Evolutionary conservation across 1,140 invertebrate genomes (phyloP).

Genomic region (Formica selysi): DNA sequence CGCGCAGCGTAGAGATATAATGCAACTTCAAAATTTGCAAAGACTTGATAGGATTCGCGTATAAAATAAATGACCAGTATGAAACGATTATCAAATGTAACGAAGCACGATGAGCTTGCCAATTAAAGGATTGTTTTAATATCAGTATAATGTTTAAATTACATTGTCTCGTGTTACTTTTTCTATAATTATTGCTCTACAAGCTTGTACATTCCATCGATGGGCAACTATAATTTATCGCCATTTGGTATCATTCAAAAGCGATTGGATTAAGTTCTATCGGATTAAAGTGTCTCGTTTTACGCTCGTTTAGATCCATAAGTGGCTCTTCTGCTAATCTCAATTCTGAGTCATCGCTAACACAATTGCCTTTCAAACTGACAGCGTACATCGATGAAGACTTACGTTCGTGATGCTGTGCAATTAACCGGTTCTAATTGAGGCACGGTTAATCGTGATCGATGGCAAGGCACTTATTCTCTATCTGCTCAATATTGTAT

Average conservation of each 20-base stretch:
- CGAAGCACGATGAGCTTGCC: slow-evolving; percentile 1
- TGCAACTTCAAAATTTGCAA: slow-evolving; percentile 54
- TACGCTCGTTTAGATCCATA: slow-evolving; percentile 41
- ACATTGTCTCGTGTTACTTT: neutral
- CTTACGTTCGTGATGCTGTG: slow-evolving; percentile 32
- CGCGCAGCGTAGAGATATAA: slow-evolving; percentile 32
- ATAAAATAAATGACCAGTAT: slow-evolving; percentile 37
- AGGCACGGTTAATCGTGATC: slow-evolving; percentile 40
- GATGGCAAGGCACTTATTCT: slow-evolving; percentile 44
- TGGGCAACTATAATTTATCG: slow-evolving; percentile 59
- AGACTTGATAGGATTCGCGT: slow-evolving; percentile 11
- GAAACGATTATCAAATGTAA: neutral
- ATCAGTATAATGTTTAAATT: neutral
- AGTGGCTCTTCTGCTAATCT: slow-evolving; percentile 62
- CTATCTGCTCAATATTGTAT: slow-evolving; percentile 2
- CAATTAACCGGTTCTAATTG: slow-evolving; percentile 57
- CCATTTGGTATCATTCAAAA: slow-evolving; percentile 56
- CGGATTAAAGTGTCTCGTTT: slow-evolving; percentile 69
- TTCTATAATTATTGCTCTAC: neutral
- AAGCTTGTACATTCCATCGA: slow-evolving; percentile 40
- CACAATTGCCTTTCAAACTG: slow-evolving; percentile 44
- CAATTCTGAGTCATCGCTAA: slow-evolving; percentile 61
- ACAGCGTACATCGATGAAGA: slow-evolving; percentile 51
- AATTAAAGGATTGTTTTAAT: slow-evolving; percentile 10
- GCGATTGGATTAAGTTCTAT: slow-evolving; percentile 70